Percentiles rank a stretch among this genome's conserved stretches.
Evolutionary conservation across 2,113 vertebrate species (phyloP).

Genomic region (human): GRCh38 chr5:171743001-171743500

Average conservation of each 20-base stretch:
- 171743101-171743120: too few species aligned
- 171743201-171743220: background rate
- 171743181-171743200: background rate
- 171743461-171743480: background rate
- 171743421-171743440: background rate
- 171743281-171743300: background rate
- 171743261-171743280: background rate
- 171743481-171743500: background rate
- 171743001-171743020: too few species aligned
- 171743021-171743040: too few species aligned
- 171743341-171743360: background rate
- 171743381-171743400: background rate
- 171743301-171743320: background rate
- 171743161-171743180: background rate
- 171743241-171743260: background rate
- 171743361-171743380: background rate
- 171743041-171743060: too few species aligned
- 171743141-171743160: background rate
- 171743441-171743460: background rate
- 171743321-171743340: background rate
- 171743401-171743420: background rate
- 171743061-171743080: too few species aligned
- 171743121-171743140: background rate
- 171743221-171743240: background rate
- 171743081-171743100: too few species aligned